Base-by-base conservation (phyloP, 2,113 vertebrate species). In the Noturus placidus region DNA sequence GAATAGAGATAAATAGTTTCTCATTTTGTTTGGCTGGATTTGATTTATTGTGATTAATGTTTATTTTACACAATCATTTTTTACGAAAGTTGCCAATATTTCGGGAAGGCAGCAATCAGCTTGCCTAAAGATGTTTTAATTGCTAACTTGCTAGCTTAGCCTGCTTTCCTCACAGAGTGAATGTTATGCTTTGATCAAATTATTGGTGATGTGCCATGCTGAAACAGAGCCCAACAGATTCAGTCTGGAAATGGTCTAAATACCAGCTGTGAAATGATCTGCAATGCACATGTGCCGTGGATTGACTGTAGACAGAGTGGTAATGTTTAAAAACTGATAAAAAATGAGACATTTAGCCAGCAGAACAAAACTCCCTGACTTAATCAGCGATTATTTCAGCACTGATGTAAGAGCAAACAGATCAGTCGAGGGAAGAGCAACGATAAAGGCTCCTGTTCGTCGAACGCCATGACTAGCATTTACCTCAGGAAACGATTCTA, bases 231-330 rank as follows among this genome's bases (percentile, higher is more conserved):
- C 76, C 9, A 56, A 56, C 76, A 79, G 15, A 33, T 79, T 79
- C 50, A 79, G 50, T 54, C 54, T 79, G 76, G 50, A 79, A 56
- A 56, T 54, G 27, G 27, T 56, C 50, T 30, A 56, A 79, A 79
- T 79, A 79, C 27, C 76, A 79, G 76, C 76, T 79, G 76, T 54
- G 76, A 79, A 79, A 79, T 19, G 76, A 56, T 79, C 76, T 79
- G 76, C 15, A 15, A 79, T 30, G 76, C 76, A 79, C 76, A 79
- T 79, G 76, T 79, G 42, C 13, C 8, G 50, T 20, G 76, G 50
- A 30, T 30, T 19, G n/a, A 79, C 50, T 52, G 5, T 9, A 30
- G 76, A 79, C 27, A 10, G 50, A 54, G 50, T 9, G 54, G 14
- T n/a, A 27, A 76, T 50, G 72, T 27, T 76, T 14, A 76, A 50